These are phyloP conservation scores for Tragelaphus scriptus DNA, from an alignment of 2,113 vertebrate species.

Conservation along the genomic window DNA sequence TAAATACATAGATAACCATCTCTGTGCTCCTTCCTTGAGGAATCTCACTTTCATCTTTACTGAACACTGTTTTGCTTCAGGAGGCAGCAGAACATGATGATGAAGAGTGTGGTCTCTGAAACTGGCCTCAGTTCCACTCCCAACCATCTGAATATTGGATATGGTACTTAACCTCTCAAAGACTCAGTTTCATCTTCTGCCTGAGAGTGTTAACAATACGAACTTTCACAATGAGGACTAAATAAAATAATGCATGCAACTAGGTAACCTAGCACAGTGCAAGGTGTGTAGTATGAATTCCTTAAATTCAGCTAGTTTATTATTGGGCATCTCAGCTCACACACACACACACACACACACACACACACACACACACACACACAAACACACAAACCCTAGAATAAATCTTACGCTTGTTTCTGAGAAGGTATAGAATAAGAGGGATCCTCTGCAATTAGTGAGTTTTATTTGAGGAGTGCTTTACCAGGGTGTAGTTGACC, in stretches of 20 bases:
- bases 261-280: not conserved
- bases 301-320: not conserved
- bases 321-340: not conserved
- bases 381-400: not conserved
- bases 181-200: not conserved
- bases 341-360: not conserved
- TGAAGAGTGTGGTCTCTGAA: not conserved
- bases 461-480: not conserved
- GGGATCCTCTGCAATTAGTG: not conserved
- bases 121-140: not conserved
- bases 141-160: not conserved
- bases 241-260: not conserved
- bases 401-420: not conserved
- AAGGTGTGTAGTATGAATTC: not conserved
- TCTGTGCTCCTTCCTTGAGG: not conserved
- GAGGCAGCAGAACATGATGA: not conserved
- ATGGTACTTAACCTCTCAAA: not conserved
- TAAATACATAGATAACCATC: not conserved
- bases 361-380: not conserved
- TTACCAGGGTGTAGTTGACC: not conserved
- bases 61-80: not conserved
- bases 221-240: not conserved
- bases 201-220: not conserved
- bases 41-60: not conserved
- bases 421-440: not conserved